These are phyloP conservation scores for Gryon sp. DNA, from an alignment of 1,140 invertebrate species.

Conservation along the genomic window DNA sequence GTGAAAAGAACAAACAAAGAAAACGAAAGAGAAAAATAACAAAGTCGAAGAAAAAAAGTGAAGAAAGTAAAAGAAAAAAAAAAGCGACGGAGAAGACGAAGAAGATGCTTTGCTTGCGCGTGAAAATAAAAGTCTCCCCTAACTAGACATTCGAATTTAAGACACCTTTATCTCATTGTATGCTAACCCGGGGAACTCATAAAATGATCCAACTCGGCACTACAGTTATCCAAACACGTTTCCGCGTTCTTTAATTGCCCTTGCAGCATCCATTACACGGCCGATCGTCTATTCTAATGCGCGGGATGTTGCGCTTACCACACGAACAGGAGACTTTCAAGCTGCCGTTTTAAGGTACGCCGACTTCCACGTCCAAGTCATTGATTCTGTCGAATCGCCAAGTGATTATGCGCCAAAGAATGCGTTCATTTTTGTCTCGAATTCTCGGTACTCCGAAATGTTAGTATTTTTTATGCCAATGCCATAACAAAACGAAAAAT, in stretches of 20 bases:
- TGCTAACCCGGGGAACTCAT: slow-evolving; percentile 39
- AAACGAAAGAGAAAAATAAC: no score
- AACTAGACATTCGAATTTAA: slow-evolving; percentile 51
- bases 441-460: no score
- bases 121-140: slow-evolving; percentile 22
- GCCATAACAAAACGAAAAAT: no score
- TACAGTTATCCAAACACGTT: slow-evolving; percentile 53
- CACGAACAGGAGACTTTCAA: slow-evolving; percentile 13
- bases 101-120: not conserved
- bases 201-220: slow-evolving; percentile 35
- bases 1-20: not conserved
- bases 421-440: slow-evolving; percentile 36
- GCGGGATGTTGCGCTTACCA: slow-evolving; percentile 14
- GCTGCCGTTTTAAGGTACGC: slow-evolving; percentile 12
- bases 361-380: slow-evolving; percentile 5
- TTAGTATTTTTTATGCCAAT: no score
- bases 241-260: slow-evolving; percentile 53
- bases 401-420: slow-evolving; percentile 14
- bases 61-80: no score
- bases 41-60: no score
- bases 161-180: slow-evolving; percentile 49
- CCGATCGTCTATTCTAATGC: slow-evolving; percentile 38
- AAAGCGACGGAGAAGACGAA: not conserved
- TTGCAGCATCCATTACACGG: slow-evolving; percentile 35
- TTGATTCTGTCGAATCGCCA: slow-evolving; percentile 23